phyloP scores from a whole-genome alignment of 2,888 invertebrate genomes.

The Hartigia nigra region DNA sequence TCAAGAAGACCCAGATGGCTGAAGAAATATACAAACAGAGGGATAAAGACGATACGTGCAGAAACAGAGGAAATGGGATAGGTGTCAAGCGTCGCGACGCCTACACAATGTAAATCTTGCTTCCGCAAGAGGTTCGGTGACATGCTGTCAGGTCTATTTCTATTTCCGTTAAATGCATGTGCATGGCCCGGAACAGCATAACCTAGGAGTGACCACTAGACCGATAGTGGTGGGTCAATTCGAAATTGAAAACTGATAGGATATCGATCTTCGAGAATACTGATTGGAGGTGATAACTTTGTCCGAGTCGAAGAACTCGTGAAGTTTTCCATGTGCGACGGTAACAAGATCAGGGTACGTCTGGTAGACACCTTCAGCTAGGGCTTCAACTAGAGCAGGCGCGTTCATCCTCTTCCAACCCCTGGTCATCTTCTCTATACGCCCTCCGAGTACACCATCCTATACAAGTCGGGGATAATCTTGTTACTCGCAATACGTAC shows the following conservation, averaged over 20 bases:
- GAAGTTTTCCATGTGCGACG: slow-evolving; percentile 21
- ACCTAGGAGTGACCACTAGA: not conserved
- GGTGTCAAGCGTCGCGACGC: not conserved
- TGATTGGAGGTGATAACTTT: not conserved
- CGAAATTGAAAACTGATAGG: not conserved
- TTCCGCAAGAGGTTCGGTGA: not conserved
- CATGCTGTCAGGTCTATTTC: not conserved
- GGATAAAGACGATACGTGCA: not conserved
- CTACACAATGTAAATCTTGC: not conserved
- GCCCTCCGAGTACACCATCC: slow-evolving; percentile 16
- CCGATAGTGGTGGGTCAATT: not conserved
- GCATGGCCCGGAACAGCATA: not conserved
- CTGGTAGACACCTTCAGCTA: slow-evolving; percentile 43
- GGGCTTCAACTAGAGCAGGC: slow-evolving; percentile 59
- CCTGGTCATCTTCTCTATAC: slow-evolving; percentile 29
- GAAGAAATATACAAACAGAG: not conserved
- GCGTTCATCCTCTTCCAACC: slow-evolving; percentile 10
- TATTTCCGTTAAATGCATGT: not conserved
- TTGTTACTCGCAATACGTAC: slow-evolving; percentile 58
- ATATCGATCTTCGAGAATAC: not conserved
- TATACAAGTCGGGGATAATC: slow-evolving; percentile 50
- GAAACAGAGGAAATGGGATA: not conserved
- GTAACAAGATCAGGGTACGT: slow-evolving; percentile 55
- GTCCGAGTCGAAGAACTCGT: not conserved
- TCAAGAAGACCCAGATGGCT: not conserved